Evolutionary conservation across 2,888 invertebrate genomes (phyloP).

Genomic region (Bembecia ichneumoniformis): DNA sequence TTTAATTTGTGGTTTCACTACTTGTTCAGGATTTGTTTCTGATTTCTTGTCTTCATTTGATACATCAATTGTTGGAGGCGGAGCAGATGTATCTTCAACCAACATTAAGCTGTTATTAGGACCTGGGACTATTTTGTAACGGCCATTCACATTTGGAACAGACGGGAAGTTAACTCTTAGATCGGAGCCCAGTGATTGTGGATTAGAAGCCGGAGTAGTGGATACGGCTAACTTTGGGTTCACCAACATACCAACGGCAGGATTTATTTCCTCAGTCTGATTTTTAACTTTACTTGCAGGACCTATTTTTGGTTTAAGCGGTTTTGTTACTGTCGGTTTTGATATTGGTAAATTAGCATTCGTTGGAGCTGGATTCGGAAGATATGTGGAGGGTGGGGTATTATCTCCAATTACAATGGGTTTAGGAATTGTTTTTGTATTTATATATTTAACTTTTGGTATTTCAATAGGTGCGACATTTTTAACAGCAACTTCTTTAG

Average conservation of each 20-base stretch:
- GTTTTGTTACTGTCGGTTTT: slow-evolving; percentile 14
- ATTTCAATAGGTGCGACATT: slow-evolving; percentile 40
- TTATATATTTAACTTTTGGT: slow-evolving; percentile 54
- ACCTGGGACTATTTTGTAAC: slow-evolving; percentile 53
- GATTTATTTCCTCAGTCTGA: slow-evolving; percentile 5
- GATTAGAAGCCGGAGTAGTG: slow-evolving; percentile 18
- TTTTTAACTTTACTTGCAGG: slow-evolving; percentile 53
- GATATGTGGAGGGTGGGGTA: neutral
- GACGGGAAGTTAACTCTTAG: slow-evolving; percentile 19
- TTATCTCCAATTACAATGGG: neutral
- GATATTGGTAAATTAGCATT: slow-evolving; percentile 1
- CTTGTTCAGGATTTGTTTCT: neutral
- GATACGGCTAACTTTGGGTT: slow-evolving; percentile 9
- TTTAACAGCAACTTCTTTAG: slow-evolving; percentile 15
- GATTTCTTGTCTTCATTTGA: neutral
- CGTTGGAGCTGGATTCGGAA: neutral
- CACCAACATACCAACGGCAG: slow-evolving; percentile 14
- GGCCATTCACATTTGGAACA: slow-evolving; percentile 38
- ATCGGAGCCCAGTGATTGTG: slow-evolving; percentile 12
- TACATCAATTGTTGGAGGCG: neutral
- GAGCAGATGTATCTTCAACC: slow-evolving; percentile 30
- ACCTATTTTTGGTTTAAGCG: slow-evolving; percentile 41
- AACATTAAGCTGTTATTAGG: slow-evolving; percentile 55
- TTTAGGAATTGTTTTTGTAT: slow-evolving; percentile 30
- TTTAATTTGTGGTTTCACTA: neutral